phyloP scores from a whole-genome alignment of 1,140 invertebrate genomes.

The Proales similis region DNA sequence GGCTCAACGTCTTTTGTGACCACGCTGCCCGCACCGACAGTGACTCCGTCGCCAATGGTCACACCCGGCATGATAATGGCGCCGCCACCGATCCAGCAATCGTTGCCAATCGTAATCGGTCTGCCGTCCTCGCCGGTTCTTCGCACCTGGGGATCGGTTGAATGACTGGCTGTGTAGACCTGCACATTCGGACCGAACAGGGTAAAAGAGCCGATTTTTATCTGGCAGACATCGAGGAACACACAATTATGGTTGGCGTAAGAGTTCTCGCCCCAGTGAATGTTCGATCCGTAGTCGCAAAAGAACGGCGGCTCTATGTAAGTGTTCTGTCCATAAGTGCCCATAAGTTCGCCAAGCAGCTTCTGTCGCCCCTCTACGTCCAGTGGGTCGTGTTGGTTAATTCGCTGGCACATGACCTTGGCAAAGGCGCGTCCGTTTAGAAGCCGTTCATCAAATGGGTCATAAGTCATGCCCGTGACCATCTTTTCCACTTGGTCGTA shows the following conservation, averaged over 20 bases:
- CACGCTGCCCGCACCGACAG: conserved; percentile 43
- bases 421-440: conserved; percentile 1
- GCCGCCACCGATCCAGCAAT: conserved; percentile 43
- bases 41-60: conserved; percentile 41
- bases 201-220: conserved; percentile 40
- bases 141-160: conserved; percentile 38
- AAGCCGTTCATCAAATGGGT: background rate
- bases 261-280: conserved; percentile 39
- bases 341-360: conserved; percentile 5
- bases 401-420: background rate
- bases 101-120: conserved; percentile 20
- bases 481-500: conserved; percentile 29
- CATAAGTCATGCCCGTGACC: background rate
- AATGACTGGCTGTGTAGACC: conserved; percentile 40
- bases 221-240: conserved; percentile 40
- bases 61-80: conserved; percentile 41
- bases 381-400: background rate
- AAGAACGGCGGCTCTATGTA: conserved; percentile 33
- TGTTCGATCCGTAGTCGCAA: conserved; percentile 30
- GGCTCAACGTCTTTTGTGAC: conserved; percentile 42
- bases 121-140: conserved; percentile 3
- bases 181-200: conserved; percentile 40
- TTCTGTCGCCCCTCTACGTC: background rate
- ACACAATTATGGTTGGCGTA: conserved; percentile 42
- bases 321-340: background rate